phyloP scores from a whole-genome alignment of 2,113 vertebrate species.

The Grammomys surdaster region DNA sequence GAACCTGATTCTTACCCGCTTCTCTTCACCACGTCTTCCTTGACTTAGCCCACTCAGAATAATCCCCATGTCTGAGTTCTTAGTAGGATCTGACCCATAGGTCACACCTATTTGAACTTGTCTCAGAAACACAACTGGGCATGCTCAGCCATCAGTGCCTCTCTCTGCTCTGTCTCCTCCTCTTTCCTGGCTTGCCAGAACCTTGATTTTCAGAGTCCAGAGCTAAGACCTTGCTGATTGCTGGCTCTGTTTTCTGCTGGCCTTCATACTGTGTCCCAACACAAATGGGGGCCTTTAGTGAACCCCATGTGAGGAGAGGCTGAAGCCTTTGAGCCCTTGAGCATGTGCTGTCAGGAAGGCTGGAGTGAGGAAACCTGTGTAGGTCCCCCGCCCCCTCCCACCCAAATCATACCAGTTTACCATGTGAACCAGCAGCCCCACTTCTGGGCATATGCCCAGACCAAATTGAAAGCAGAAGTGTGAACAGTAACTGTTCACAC shows the following conservation, averaged over 20 bases:
- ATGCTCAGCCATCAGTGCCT: background rate
- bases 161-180: background rate
- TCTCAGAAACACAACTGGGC: background rate
- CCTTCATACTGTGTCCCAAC: background rate
- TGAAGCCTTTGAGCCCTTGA: background rate
- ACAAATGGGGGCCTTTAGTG: background rate
- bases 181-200: background rate
- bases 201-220: background rate
- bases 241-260: background rate
- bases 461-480: background rate
- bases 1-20: background rate
- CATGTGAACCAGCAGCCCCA: background rate
- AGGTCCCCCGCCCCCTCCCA: too few species aligned
- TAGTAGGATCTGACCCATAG: background rate
- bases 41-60: background rate
- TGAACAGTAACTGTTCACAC: background rate
- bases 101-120: background rate
- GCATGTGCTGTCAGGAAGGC: background rate
- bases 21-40: background rate
- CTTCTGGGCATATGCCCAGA: background rate
- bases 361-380: background rate
- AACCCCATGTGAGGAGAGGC: background rate
- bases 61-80: constrained; percentile 10
- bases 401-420: background rate
- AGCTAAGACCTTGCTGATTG: background rate